Evolutionary conservation across 2,888 invertebrate species (phyloP).

Genomic region (Acanthosoma haemorrhoidale): DNA sequence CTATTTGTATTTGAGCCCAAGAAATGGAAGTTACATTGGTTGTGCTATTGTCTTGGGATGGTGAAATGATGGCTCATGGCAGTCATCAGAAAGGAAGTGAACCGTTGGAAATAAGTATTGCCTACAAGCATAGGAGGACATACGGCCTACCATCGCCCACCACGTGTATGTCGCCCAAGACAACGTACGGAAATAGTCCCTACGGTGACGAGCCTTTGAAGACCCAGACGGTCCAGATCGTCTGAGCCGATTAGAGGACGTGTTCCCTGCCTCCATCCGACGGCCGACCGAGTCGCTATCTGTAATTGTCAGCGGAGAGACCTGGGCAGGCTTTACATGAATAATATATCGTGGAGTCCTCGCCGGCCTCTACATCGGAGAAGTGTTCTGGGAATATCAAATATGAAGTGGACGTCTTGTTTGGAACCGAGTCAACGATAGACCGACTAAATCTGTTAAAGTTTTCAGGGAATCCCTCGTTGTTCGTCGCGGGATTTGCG

Average conservation of each 20-base stretch:
- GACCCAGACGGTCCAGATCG: neutral
- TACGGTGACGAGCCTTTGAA: neutral
- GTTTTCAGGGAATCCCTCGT: too few species aligned
- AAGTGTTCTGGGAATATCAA: neutral
- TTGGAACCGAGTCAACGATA: constrained; percentile 6
- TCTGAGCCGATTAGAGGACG: constrained; percentile 1
- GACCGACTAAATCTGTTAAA: too few species aligned
- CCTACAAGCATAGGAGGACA: neutral
- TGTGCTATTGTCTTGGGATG: too few species aligned
- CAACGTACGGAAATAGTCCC: neutral
- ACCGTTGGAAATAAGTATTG: neutral
- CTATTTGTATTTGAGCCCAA: too few species aligned
- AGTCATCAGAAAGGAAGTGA: too few species aligned
- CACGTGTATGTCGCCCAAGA: neutral
- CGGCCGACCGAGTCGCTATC: neutral
- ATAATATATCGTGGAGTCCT: constrained; percentile 7
- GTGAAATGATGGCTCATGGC: too few species aligned
- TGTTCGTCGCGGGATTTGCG: too few species aligned
- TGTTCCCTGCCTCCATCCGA: neutral
- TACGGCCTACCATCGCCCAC: neutral
- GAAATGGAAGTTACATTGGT: too few species aligned
- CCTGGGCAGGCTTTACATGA: constrained; percentile 3
- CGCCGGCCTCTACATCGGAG: neutral
- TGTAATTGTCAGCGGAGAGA: neutral
- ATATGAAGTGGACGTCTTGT: constrained; percentile 5